These are phyloP conservation scores for Anthoptus insignis DNA, from an alignment of 2,888 invertebrate species.

Conservation along the genomic window DNA sequence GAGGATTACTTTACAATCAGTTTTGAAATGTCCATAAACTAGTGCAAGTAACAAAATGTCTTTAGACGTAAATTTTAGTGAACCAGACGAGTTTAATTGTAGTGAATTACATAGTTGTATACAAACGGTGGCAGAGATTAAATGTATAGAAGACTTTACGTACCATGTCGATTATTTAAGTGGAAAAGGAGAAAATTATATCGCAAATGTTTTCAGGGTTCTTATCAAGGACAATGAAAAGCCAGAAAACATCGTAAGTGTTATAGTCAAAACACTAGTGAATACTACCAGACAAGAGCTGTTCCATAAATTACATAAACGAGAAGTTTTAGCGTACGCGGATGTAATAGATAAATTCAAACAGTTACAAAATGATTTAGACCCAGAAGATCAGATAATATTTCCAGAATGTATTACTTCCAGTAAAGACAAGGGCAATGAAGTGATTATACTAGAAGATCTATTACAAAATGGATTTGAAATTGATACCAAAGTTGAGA, in stretches of 20 bases:
- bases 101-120: constrained; percentile 69
- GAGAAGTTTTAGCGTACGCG: constrained; percentile 70
- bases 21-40: background rate
- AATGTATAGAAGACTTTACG: constrained; percentile 64
- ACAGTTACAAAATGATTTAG: constrained; percentile 59
- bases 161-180: constrained; percentile 74
- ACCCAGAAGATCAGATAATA: constrained; percentile 55
- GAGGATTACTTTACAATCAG: constrained; percentile 13
- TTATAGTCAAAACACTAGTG: constrained; percentile 75
- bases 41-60: constrained; percentile 63
- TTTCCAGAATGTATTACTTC: constrained; percentile 67
- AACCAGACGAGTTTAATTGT: constrained; percentile 77
- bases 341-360: constrained; percentile 63
- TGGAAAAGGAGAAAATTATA: constrained; percentile 69
- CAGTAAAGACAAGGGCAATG: constrained; percentile 61
- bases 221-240: constrained; percentile 61
- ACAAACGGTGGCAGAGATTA: constrained; percentile 60
- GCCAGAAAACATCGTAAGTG: constrained; percentile 56
- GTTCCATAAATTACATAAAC: constrained; percentile 71
- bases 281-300: constrained; percentile 71
- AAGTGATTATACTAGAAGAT: constrained; percentile 74
- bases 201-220: constrained; percentile 76
- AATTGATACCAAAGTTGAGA: constrained; percentile 59
- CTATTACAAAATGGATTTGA: constrained; percentile 63
- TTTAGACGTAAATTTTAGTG: constrained; percentile 78